phyloP scores from a whole-genome alignment of 2,113 vertebrate species.

The Pseudorasbora parva region DNA sequence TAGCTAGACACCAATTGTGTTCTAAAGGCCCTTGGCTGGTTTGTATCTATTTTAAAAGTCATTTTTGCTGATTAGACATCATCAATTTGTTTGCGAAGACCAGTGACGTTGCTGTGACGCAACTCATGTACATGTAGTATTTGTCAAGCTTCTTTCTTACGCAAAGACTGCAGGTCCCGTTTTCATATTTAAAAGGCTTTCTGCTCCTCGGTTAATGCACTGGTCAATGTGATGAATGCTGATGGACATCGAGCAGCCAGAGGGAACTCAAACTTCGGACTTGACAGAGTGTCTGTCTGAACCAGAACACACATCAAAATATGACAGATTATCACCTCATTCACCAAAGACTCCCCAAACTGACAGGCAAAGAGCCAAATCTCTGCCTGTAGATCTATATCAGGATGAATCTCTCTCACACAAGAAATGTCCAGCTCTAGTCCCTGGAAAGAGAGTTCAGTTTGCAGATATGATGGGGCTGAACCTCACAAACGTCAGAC shows the following conservation, averaged over 20 bases:
- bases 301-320: background rate
- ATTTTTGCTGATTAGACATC: background rate
- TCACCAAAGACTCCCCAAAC: background rate
- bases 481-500: conserved; percentile 76
- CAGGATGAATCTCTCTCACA: background rate
- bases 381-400: conserved; percentile 14
- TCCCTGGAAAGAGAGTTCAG: conserved; percentile 75
- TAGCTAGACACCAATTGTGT: background rate
- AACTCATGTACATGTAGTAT: conserved; percentile 7
- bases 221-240: background rate
- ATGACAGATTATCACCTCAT: background rate
- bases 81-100: conserved; percentile 15
- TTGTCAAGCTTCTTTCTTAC: conserved; percentile 20
- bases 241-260: background rate
- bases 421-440: background rate
- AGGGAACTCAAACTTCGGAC: background rate
- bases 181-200: conserved; percentile 23
- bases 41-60: background rate
- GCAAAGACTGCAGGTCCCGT: background rate
- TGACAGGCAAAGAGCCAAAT: conserved; percentile 15
- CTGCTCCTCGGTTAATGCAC: background rate
- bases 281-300: background rate
- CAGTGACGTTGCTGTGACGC: conserved; percentile 47
- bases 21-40: too few species aligned
- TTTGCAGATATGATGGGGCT: conserved; percentile 80